Conservation (phyloP, 2,797 vertebrate genomes). For the Gallinago nigripennis region DNA sequence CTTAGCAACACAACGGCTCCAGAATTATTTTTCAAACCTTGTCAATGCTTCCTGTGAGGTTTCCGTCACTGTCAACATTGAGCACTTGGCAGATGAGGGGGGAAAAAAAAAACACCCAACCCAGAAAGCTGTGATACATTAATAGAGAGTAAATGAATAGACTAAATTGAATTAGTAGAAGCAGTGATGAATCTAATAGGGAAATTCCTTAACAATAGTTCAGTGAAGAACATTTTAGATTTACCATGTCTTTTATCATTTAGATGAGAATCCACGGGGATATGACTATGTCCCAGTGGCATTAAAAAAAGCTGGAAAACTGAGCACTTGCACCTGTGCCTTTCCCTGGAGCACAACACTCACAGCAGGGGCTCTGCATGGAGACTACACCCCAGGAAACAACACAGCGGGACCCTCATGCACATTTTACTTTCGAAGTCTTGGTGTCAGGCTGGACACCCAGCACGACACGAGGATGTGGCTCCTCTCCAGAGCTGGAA, state of each 20-base stretch:
- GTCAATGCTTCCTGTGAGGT: slow-evolving; percentile 63
- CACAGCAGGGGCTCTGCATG: neutral
- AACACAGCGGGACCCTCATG: fast-evolving
- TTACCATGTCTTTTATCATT: neutral
- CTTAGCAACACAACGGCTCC: slow-evolving; percentile 65
- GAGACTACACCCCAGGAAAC: neutral
- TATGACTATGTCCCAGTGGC: neutral
- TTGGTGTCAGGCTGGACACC: neutral
- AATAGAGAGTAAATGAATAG: neutral
- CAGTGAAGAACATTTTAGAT: neutral
- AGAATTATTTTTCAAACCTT: slow-evolving; percentile 67
- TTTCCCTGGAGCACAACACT: neutral
- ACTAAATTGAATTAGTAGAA: slow-evolving; percentile 45
- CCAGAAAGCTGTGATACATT: slow-evolving; percentile 41
- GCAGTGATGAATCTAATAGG: slow-evolving; percentile 10
- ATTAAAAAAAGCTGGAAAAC: neutral
- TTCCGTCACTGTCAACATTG: slow-evolving; percentile 55
- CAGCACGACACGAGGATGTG: fast-evolving
- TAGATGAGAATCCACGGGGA: neutral
- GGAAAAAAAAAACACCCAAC: neutral
- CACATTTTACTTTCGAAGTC: fast-evolving
- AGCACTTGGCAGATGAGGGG: neutral
- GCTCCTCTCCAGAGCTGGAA: neutral
- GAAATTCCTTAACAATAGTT: neutral
- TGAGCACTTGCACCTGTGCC: neutral